These are phyloP conservation scores for Hydrocynus forskahlii DNA, from an alignment of 2,797 vertebrate species.

Conservation along the genomic window DNA sequence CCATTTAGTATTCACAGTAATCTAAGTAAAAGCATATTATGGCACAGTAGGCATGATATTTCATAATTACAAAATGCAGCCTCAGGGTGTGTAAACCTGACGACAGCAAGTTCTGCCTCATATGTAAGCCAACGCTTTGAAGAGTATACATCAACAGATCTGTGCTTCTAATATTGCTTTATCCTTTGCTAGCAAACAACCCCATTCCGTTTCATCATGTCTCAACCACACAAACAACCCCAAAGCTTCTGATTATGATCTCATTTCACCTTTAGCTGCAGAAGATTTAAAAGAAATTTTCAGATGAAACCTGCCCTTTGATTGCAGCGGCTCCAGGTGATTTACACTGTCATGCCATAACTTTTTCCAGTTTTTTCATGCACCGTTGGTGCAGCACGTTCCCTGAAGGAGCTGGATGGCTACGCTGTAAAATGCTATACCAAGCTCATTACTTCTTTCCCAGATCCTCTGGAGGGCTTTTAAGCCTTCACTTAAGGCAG, in stretches of 20 bases:
- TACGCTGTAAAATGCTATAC: slow-evolving; percentile 66
- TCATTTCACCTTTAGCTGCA: slow-evolving; percentile 5
- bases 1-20: slow-evolving; percentile 1
- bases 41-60: neutral
- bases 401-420: slow-evolving; percentile 65
- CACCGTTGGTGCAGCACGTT: slow-evolving; percentile 64
- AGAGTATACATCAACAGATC: neutral
- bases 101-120: neutral
- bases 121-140: neutral
- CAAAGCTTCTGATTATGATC: slow-evolving; percentile 37
- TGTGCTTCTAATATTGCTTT: neutral
- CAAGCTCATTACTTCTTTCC: slow-evolving; percentile 70
- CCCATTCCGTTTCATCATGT: slow-evolving; percentile 21
- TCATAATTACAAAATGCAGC: neutral
- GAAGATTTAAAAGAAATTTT: slow-evolving; percentile 59
- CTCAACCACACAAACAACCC: slow-evolving; percentile 25
- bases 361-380: slow-evolving; percentile 62
- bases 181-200: slow-evolving; percentile 34
- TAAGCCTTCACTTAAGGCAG: slow-evolving; percentile 59
- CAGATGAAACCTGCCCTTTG: slow-evolving; percentile 59
- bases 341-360: slow-evolving; percentile 62
- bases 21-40: neutral
- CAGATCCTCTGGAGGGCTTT: slow-evolving; percentile 70
- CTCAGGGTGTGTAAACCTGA: neutral
- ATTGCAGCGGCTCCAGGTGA: slow-evolving; percentile 52